A percentile compares a stretch with the other conserved stretches of the same genome.
Conservation (phyloP, 2,797 vertebrate genomes). For the Rhyacichthys aspro region DNA sequence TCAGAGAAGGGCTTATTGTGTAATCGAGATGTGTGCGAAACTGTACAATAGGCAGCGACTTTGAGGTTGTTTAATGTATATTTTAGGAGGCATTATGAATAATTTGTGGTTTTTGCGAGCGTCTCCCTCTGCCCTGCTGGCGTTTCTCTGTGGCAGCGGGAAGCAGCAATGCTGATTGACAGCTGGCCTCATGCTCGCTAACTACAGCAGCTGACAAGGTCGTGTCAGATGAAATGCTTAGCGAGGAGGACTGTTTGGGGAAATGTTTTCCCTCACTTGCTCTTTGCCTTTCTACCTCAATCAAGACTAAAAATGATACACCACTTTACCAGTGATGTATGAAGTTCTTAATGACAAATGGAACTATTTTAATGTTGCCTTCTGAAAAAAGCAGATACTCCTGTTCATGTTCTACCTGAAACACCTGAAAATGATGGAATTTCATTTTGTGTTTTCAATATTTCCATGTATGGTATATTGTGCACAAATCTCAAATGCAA, state of each 20-base stretch:
- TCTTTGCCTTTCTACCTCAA: constrained; percentile 36
- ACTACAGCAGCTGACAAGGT: constrained; percentile 71
- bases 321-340: constrained; percentile 6
- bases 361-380: neutral
- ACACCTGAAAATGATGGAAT: constrained; percentile 27
- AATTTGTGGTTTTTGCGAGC: constrained; percentile 36
- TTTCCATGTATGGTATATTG: no score
- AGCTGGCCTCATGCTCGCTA: constrained; percentile 66
- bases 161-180: constrained; percentile 58
- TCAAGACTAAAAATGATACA: constrained; percentile 31
- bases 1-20: constrained; percentile 12
- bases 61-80: constrained; percentile 47
- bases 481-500: no score
- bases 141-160: constrained; percentile 16
- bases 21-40: constrained; percentile 31
- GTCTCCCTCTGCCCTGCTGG: constrained; percentile 20
- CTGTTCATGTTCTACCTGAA: constrained; percentile 11
- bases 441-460: constrained; percentile 16
- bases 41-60: constrained; percentile 33
- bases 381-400: constrained; percentile 6
- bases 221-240: constrained; percentile 66
- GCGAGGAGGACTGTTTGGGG: constrained; percentile 52
- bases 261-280: constrained; percentile 48
- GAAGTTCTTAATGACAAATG: constrained; percentile 35
- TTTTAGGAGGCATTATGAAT: constrained; percentile 52